Evolutionary conservation across 2,113 vertebrate species (phyloP).

Genomic region (Larimichthys polyactis): DNA sequence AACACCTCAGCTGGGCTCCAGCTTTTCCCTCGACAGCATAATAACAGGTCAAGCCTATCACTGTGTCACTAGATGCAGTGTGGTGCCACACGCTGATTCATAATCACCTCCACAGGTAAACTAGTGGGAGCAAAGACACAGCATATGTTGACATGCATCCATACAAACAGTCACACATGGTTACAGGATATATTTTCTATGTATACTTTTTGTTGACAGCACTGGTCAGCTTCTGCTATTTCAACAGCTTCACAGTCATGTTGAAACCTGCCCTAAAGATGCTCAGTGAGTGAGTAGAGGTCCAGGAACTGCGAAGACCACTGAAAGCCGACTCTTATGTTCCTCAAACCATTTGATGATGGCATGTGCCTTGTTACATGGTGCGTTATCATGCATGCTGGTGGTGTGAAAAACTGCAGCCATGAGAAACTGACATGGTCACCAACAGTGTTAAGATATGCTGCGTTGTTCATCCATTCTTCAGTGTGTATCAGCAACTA

Average conservation of each 20-base stretch:
- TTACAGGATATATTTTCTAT: neutral
- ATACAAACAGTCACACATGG: neutral
- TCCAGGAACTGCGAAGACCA: neutral
- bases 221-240: neutral
- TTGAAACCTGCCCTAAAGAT: neutral
- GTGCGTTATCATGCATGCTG: neutral
- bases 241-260: constrained; percentile 1
- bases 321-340: neutral
- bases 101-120: constrained; percentile 66
- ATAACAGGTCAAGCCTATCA: constrained; percentile 16
- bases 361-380: neutral
- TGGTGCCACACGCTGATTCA: constrained; percentile 28
- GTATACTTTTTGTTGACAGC: neutral
- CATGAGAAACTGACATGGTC: neutral
- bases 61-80: constrained; percentile 12
- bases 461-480: constrained; percentile 6
- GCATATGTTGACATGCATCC: constrained; percentile 26
- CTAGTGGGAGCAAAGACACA: constrained; percentile 13
- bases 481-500: neutral
- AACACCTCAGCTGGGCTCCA: constrained; percentile 70
- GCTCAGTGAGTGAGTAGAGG: neutral
- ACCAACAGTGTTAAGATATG: constrained; percentile 2
- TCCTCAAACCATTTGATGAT: neutral
- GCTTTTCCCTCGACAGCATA: constrained; percentile 17
- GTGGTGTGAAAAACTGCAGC: constrained; percentile 1